Conservation (phyloP, 2,888 invertebrate species). For the Cerceris rybyensis region DNA sequence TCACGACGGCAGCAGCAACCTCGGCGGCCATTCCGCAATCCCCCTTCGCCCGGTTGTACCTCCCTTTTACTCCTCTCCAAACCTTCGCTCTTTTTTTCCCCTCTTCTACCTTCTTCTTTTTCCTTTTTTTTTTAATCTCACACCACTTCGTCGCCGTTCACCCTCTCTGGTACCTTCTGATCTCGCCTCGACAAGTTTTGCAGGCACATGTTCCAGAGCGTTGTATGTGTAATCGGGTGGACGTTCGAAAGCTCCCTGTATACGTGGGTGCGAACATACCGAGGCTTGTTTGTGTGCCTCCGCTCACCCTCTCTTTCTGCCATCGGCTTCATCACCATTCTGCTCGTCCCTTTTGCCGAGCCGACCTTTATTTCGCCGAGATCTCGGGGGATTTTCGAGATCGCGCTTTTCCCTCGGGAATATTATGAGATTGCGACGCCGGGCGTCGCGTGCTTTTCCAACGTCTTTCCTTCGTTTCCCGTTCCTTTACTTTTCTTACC, state of each 20-base stretch:
- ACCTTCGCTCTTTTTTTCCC: slow-evolving; percentile 40
- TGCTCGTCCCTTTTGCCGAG: slow-evolving; percentile 43
- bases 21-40: slow-evolving; percentile 66
- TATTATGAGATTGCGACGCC: slow-evolving; percentile 76
- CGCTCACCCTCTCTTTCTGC: neutral
- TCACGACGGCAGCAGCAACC: slow-evolving; percentile 71
- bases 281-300: slow-evolving; percentile 19
- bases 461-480: slow-evolving; percentile 38
- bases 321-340: slow-evolving; percentile 51
- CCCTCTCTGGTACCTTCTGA: slow-evolving; percentile 30
- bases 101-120: slow-evolving; percentile 27
- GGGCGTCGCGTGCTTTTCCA: slow-evolving; percentile 36
- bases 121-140: slow-evolving; percentile 34
- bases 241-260: slow-evolving; percentile 19
- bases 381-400: slow-evolving; percentile 75
- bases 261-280: slow-evolving; percentile 10
- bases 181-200: slow-evolving; percentile 62
- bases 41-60: slow-evolving; percentile 36
- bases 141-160: slow-evolving; percentile 9
- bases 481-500: neutral
- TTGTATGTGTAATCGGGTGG: slow-evolving; percentile 38
- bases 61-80: slow-evolving; percentile 33
- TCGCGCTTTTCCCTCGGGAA: slow-evolving; percentile 72
- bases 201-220: slow-evolving; percentile 56
- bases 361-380: slow-evolving; percentile 75